Evolutionary conservation across 2,888 invertebrate species (phyloP), one percentile per base, ranked within the genome.

Genomic region (Pollenia griseotomentosa): DNA sequence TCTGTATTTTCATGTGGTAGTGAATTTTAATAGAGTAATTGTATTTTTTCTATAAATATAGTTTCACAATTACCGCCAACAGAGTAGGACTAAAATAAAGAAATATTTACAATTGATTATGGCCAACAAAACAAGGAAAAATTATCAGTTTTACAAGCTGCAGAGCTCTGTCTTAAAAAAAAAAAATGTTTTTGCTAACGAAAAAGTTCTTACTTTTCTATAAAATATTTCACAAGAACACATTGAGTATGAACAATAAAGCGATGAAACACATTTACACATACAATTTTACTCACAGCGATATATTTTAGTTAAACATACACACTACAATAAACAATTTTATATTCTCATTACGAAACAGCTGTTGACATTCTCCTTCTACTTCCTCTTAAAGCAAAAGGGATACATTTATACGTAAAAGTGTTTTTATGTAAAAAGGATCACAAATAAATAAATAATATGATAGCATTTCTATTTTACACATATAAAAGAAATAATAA

Each of bases 31-130:
- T 71, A 44, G 46, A 63, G 42, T 42, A 42, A 55, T 75, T 57
- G 33, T 63, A 11, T 16, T 74, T 23, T 59, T 55, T 11, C 44
- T 53, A 19, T 51, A 68, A 68, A 75, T 61, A 61, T 42, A 59
- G 48, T 57, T 53, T 33, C 23, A 53, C 70, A 70, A 70, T 70
- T 79, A 79, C 70, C 51, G 51, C 61, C 79, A 79, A 51, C 19
- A 53, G 79, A 16, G 46, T 59, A 33, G 59, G 33, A 59, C 33
- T n/a, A 48, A 68, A 59, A n/a, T 11, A 70, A 71, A 53, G 33
- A 71, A 48, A 53, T n/a, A n/a, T 48, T 19, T 12, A 63, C 33
- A n/a, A 75, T 53, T 75, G 61, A 83, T 68, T 68, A 75, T 33
- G 59, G 12, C 44, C 19, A 65, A 48, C 6, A 40, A 66, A 48